Conservation (phyloP, 2,888 invertebrate species). For the Meandrusa payeni region DNA sequence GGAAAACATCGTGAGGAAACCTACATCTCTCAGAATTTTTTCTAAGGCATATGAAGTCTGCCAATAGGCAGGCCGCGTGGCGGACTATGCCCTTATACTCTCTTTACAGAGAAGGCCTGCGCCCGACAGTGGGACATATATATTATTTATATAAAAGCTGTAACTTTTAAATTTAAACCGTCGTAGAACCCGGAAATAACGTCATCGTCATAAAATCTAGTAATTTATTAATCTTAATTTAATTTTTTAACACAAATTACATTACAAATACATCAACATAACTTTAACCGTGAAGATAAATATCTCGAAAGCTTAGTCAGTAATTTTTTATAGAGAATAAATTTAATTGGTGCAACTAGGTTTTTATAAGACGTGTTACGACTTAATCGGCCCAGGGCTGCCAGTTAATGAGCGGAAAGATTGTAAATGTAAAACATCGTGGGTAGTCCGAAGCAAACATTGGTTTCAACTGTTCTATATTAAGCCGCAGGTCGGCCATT, state of each 20-base stretch:
- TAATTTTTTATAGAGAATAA: constrained; percentile 59
- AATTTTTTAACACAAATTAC: background rate
- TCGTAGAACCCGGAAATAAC: no score
- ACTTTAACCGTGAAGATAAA: constrained; percentile 52
- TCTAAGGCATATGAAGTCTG: no score
- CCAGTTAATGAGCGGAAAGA: constrained; percentile 75
- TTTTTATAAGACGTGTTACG: constrained; percentile 66
- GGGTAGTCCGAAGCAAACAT: constrained; percentile 48
- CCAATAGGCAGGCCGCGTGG: no score
- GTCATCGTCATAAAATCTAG: no score
- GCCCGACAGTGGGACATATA: no score
- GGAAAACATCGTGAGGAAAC: no score
- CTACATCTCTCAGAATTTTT: no score
- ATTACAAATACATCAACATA: constrained; percentile 10
- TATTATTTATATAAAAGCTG: no score
- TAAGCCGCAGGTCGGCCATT: constrained; percentile 35
- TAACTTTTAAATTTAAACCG: no score
- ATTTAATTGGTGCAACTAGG: constrained; percentile 66
- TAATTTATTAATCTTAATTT: no score
- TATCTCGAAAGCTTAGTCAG: constrained; percentile 51
- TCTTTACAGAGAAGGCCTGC: no score
- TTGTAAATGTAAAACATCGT: constrained; percentile 62
- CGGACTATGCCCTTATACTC: no score
- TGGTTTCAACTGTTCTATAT: constrained; percentile 29
- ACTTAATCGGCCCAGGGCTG: constrained; percentile 70